Base-by-base conservation (phyloP, 2,888 invertebrate species). In the Clusia tigrina region DNA sequence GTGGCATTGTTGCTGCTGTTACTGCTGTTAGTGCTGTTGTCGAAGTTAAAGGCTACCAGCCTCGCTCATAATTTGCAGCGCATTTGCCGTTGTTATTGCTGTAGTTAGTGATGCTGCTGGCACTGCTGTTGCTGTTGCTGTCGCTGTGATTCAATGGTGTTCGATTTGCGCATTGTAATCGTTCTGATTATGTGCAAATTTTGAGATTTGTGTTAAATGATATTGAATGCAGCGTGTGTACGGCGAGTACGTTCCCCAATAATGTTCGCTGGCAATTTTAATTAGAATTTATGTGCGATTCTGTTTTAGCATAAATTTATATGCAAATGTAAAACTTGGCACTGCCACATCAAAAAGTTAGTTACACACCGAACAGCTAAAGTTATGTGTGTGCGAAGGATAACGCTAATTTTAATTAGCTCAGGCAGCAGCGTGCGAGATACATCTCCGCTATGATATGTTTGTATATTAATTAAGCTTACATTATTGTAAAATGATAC, bases 181-280 rank as follows among this genome's bases (percentile, higher is more conserved):
- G 9, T 5, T 15, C 42, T 42, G 42, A 42, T 42, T 42, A 42
- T 42, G 42, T 42, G 42, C 2, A 15, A n/a, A 42, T 10, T 42
- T n/a, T 3, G 42, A 42, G 42, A 42, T 42, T 42, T 42, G 42
- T 42, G 42, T 42, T 42, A 42, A 42, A 42, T 42, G 42, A 42
- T 6, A 42, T 42, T 42, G 42, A 15, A 42, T 42, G 9, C 42
- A 15, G 6, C n/a, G 42, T 6, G 42, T 15, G 42, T 15, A 42
- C n/a, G n/a, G n/a, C n/a, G n/a, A n/a, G n/a, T n/a, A n/a, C n/a
- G n/a, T n/a, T n/a, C n/a, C n/a, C n/a, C n/a, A n/a, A n/a, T n/a
- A 42, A 42, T 42, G 42, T 42, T 42, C 10, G 42, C 15, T 42
- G 42, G 3, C 2, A 42, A n/a, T 42, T 42, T 42, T 42, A 42